These are phyloP conservation scores for Ormyrus labotus DNA, from an alignment of 2,888 invertebrate genomes.

Conservation along the genomic window DNA sequence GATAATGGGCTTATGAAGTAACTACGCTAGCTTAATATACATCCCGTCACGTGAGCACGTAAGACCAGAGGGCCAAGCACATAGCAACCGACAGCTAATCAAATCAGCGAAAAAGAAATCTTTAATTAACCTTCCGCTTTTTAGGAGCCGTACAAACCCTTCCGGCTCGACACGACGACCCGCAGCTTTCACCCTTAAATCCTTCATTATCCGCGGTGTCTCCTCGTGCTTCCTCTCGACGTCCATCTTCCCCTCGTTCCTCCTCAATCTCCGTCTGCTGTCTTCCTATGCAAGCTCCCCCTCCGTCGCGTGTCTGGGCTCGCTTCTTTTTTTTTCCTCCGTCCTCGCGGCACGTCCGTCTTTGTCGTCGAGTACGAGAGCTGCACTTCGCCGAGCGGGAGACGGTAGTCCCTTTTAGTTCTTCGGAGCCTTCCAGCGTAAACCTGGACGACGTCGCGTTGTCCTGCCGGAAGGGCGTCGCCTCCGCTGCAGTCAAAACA, in stretches of 20 bases:
- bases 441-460: constrained; percentile 4
- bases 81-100: not conserved
- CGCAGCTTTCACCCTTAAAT: constrained; percentile 1
- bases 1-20: too few species aligned
- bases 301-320: not conserved
- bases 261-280: constrained; percentile 22
- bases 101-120: constrained; percentile 14
- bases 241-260: not conserved
- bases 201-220: constrained; percentile 16
- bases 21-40: too few species aligned
- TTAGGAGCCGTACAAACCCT: not conserved
- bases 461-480: constrained; percentile 23
- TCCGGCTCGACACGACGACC: not conserved
- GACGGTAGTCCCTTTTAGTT: constrained; percentile 25
- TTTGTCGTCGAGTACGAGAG: constrained; percentile 22
- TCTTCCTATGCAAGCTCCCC: not conserved
- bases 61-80: too few species aligned
- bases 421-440: not conserved
- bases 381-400: not conserved
- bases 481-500: constrained; percentile 31
- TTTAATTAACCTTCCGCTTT: constrained; percentile 40
- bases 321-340: not conserved
- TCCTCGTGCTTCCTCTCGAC: not conserved
- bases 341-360: constrained; percentile 38
- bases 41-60: too few species aligned